Conservation (phyloP, 2,888 invertebrate genomes). For the Thera britannica region DNA sequence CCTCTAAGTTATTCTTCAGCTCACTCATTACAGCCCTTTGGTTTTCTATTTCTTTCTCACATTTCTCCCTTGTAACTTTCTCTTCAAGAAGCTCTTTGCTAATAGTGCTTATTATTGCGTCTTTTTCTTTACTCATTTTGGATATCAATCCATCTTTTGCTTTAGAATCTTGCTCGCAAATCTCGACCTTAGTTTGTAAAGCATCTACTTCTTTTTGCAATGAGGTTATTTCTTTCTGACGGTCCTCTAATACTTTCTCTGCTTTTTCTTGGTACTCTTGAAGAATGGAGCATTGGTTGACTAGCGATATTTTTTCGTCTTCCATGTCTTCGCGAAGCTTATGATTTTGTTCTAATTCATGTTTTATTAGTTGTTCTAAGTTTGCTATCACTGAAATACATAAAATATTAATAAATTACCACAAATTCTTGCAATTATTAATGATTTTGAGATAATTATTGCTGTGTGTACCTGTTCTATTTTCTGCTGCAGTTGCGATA, state of each 20-base stretch:
- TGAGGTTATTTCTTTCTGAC: constrained; percentile 53
- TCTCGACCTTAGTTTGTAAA: constrained; percentile 44
- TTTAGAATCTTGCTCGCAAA: constrained; percentile 48
- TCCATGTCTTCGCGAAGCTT: constrained; percentile 48
- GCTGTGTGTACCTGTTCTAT: constrained; percentile 51
- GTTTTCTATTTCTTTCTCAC: constrained; percentile 39
- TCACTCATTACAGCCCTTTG: constrained; percentile 31
- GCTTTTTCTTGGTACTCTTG: constrained; percentile 62
- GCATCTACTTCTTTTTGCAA: constrained; percentile 49
- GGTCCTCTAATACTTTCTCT: constrained; percentile 56
- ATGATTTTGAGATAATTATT: background rate
- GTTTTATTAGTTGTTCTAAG: constrained; percentile 55
- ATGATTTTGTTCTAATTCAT: constrained; percentile 51
- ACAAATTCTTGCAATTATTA: background rate
- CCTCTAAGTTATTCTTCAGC: constrained; percentile 50
- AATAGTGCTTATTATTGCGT: constrained; percentile 51
- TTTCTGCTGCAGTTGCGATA: constrained; percentile 48
- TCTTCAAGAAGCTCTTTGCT: constrained; percentile 58
- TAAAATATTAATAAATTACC: background rate
- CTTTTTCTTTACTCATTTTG: constrained; percentile 52
- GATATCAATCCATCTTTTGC: constrained; percentile 46
- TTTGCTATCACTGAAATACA: constrained; percentile 59
- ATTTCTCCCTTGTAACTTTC: constrained; percentile 50
- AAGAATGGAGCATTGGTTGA: constrained; percentile 58
- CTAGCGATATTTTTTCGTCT: constrained; percentile 53